Evolutionary conservation across 92 coral and sea anemone genomes (phyloP), one percentile per base, ranked within the genome.

Genomic region (Parazoanthus darwini): DNA sequence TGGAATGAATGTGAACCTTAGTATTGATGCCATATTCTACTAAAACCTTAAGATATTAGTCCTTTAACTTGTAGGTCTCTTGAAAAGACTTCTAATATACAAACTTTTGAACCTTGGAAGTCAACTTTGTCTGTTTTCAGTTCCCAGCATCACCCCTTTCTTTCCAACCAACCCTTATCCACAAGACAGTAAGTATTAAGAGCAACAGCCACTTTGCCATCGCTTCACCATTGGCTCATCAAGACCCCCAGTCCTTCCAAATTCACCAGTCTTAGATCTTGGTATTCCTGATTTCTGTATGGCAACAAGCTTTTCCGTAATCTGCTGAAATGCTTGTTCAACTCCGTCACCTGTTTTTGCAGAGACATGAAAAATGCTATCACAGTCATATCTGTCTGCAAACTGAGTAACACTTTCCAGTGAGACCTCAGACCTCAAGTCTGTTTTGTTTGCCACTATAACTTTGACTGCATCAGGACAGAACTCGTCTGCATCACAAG

Each of bases 261-360:
- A 81, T 74, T 72, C 90, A 70, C 92, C 86, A 74, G 82, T 86
- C 23, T 85, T 76, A 63, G 86, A 82, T 18, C 63, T 90, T 78
- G 88, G 82, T 25, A 73, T 74, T 35, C 79, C 86, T 15, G 77
- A 35, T 77, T 90, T 86, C 54, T 70, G 78, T 36, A 43, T 86
- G 7, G 51, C 86, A 33, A 93, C 66, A 83, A 94, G 80, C 79
- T 68, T 86, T 83, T 91, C 81, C 3, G 98, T 88, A 65, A 94
- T 77, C 51, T 77, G 48, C 9, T 91, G 79, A 82, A 94, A 94
- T 74, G 91, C 91, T 85, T 94, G 90, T 7, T 89, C 89, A 79
- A 96, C 80, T 22, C 99, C 99, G 65, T 95, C 91, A 0, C 99
- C 99, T 46, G 98, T 95, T 90, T 96, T 96, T 35, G 99, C 99